Conservation (phyloP, 2,888 invertebrate genomes). For the Plemyria rubiginata region DNA sequence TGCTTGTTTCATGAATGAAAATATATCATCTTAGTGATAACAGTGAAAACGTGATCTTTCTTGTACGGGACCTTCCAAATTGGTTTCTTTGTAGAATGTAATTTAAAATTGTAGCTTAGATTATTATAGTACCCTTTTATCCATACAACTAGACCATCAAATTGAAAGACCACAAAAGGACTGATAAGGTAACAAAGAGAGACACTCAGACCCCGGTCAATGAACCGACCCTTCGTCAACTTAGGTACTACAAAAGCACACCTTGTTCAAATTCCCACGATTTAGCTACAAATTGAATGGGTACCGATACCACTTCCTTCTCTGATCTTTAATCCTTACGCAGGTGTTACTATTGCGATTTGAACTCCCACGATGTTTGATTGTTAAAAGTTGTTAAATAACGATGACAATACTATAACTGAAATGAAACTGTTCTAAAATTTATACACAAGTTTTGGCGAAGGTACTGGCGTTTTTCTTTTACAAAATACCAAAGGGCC, state of each 20-base stretch:
- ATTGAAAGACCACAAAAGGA: background rate
- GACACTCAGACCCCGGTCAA: constrained; percentile 8
- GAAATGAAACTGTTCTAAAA: background rate
- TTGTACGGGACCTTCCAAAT: no score
- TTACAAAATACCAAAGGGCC: no score
- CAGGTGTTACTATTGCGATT: constrained; percentile 35
- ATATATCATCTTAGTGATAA: no score
- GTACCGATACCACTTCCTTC: constrained; percentile 28
- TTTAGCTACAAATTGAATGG: constrained; percentile 36
- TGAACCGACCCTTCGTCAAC: constrained; percentile 43
- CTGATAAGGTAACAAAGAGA: constrained; percentile 7
- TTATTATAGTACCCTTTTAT: no score
- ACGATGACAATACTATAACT: background rate
- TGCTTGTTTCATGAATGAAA: no score
- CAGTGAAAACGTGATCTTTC: no score
- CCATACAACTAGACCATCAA: no score
- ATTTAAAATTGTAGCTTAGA: no score
- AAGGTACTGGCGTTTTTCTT: no score
- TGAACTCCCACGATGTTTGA: constrained; percentile 36
- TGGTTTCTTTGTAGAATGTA: no score
- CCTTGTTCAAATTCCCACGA: constrained; percentile 65
- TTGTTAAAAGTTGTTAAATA: background rate
- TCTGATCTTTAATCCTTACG: constrained; percentile 26
- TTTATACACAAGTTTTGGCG: no score
- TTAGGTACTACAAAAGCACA: constrained; percentile 46